A percentile compares a stretch with the other conserved stretches of the same genome.
Evolutionary conservation across 2,113 vertebrate species (phyloP).

Genomic region (Sigmodon hispidus): DNA sequence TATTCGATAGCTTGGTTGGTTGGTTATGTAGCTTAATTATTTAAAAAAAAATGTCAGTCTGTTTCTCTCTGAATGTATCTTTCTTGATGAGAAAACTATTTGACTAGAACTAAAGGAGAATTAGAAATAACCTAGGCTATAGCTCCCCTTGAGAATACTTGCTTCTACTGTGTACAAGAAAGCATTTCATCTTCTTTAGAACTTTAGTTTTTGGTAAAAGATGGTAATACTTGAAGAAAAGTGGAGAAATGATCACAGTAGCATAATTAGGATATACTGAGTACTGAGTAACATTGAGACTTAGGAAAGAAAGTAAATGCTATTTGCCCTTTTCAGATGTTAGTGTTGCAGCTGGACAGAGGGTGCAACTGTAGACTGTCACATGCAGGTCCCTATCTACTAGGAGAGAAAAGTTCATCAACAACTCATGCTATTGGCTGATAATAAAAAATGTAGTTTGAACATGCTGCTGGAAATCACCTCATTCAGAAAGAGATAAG

Average conservation of each 20-base stretch:
- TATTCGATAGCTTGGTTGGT: not conserved
- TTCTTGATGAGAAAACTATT: constrained; percentile 3
- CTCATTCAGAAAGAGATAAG: constrained; percentile 62
- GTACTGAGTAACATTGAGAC: not conserved
- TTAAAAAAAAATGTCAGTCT: not conserved
- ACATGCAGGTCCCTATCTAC: not conserved
- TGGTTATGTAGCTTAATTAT: not conserved
- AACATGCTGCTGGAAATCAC: constrained; percentile 24
- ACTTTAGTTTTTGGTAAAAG: not conserved
- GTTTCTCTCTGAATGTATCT: not conserved
- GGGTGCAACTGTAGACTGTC: not conserved
- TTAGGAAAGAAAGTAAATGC: not conserved
- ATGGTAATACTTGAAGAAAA: not conserved
- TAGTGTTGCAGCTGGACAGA: not conserved
- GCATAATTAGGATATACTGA: not conserved
- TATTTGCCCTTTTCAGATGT: not conserved
- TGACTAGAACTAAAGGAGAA: constrained; percentile 35
- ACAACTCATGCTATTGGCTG: not conserved
- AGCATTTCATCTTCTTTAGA: not conserved
- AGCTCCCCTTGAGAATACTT: not conserved
- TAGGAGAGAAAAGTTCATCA: constrained; percentile 38
- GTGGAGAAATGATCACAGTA: not conserved
- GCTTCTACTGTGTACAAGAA: not conserved
- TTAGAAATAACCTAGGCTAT: not conserved
- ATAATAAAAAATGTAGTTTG: constrained; percentile 41